Evolutionary conservation across 2,888 invertebrate genomes (phyloP).

Genomic region (Clanis bilineata): DNA sequence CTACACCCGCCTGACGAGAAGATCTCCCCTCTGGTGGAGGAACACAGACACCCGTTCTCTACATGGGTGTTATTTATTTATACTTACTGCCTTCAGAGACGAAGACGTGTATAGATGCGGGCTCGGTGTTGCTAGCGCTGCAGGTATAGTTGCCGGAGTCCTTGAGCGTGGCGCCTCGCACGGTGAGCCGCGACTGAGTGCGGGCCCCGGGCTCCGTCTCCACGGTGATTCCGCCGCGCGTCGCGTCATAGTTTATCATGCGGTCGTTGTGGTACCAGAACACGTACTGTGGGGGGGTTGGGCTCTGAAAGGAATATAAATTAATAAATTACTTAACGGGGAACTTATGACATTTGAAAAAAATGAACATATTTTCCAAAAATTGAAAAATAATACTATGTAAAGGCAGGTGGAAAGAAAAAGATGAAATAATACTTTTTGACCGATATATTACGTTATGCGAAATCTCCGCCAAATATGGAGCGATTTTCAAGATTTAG

Average conservation of each 20-base stretch:
- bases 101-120: constrained; percentile 94
- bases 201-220: constrained; percentile 93
- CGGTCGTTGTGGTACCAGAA: constrained; percentile 98
- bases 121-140: constrained; percentile 94
- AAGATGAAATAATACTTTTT: too few relatives aligned
- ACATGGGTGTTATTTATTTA: too few relatives aligned
- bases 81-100: constrained; percentile 91
- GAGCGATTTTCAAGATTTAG: too few relatives aligned
- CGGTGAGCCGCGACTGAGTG: constrained; percentile 93
- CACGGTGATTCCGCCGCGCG: constrained; percentile 90
- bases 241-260: constrained; percentile 96
- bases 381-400: too few relatives aligned
- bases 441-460: too few relatives aligned
- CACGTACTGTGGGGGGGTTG: constrained; percentile 95
- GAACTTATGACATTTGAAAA: too few relatives aligned
- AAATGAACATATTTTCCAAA: too few relatives aligned
- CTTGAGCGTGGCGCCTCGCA: constrained; percentile 91
- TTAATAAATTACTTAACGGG: not conserved
- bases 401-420: too few relatives aligned
- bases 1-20: too few relatives aligned
- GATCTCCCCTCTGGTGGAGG: too few relatives aligned
- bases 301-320: constrained; percentile 85
- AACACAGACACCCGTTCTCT: too few relatives aligned
- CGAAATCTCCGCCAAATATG: too few relatives aligned
- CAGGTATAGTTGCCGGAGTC: constrained; percentile 96